Conservation (phyloP, 2,888 invertebrate species). For the Fabriciana adippe region DNA sequence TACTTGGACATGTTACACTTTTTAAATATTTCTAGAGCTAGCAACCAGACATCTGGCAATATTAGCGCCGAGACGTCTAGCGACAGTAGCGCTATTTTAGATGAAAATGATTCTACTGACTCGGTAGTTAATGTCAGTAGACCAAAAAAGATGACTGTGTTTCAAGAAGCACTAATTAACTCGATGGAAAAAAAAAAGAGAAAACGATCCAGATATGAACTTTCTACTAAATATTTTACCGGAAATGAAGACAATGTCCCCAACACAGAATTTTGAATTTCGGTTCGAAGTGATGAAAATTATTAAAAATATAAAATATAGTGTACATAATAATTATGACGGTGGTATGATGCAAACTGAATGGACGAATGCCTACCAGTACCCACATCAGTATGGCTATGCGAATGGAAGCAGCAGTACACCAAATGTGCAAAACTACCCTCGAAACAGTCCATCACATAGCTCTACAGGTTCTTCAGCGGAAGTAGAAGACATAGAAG, state of each 20-base stretch:
- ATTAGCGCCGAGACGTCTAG: conserved; percentile 27
- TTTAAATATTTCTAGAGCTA: conserved; percentile 37
- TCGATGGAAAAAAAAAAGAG: conserved; percentile 38
- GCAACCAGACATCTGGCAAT: background rate
- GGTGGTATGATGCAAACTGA: no score
- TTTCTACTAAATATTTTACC: conserved; percentile 42
- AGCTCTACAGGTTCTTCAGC: no score
- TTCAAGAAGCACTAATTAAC: conserved; percentile 39
- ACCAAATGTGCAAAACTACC: no score
- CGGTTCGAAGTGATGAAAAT: conserved; percentile 43
- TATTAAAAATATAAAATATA: conserved; percentile 32
- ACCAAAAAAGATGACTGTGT: conserved; percentile 40
- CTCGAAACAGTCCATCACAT: no score
- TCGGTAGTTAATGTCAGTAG: conserved; percentile 12
- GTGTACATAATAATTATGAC: conserved; percentile 36
- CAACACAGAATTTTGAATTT: conserved; percentile 43
- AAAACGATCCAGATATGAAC: conserved; percentile 29
- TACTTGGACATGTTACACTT: conserved; percentile 41
- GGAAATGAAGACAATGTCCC: conserved; percentile 43
- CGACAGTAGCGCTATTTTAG: conserved; percentile 24
- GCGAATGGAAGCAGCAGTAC: no score
- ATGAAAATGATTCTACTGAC: conserved; percentile 36
- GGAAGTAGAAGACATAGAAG: no score
- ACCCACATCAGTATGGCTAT: no score
- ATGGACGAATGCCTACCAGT: no score